A percentile compares a stretch with the other conserved stretches of the same genome.
These are phyloP conservation scores for Rhinolophus sinicus DNA, from an alignment of 2,113 vertebrate species.

Conservation along the genomic window DNA sequence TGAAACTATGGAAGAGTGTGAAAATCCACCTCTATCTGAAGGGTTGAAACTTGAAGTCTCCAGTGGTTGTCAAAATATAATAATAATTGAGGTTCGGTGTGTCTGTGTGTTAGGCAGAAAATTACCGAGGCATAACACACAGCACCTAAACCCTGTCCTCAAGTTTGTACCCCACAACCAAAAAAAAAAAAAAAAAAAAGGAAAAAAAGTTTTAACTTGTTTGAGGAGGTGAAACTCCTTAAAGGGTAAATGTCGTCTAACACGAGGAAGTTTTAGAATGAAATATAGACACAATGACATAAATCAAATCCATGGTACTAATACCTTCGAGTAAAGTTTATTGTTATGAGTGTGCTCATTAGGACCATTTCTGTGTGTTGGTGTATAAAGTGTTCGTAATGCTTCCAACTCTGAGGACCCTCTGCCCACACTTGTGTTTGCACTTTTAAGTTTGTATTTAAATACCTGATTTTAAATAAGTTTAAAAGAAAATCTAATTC, in stretches of 20 bases:
- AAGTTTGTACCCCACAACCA: not conserved
- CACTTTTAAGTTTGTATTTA: not conserved
- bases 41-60: not conserved
- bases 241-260: not conserved
- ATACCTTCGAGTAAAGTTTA: not conserved
- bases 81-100: not conserved
- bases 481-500: not conserved
- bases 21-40: not conserved
- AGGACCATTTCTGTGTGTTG: accelerated
- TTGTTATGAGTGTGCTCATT: not conserved
- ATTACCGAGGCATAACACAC: accelerated
- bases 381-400: not conserved
- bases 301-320: not conserved
- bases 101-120: not conserved
- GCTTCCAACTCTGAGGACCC: not conserved
- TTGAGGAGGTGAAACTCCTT: not conserved
- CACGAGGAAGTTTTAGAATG: not conserved
- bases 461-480: not conserved
- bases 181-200: too few species aligned
- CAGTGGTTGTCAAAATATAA: not conserved
- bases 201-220: not conserved
- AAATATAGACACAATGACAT: not conserved
- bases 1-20: not conserved
- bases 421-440: not conserved
- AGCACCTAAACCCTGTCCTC: not conserved